phyloP scores from a whole-genome alignment of 37 sponge, comb jelly and placozoan species.

The Halichondria panicea region DNA sequence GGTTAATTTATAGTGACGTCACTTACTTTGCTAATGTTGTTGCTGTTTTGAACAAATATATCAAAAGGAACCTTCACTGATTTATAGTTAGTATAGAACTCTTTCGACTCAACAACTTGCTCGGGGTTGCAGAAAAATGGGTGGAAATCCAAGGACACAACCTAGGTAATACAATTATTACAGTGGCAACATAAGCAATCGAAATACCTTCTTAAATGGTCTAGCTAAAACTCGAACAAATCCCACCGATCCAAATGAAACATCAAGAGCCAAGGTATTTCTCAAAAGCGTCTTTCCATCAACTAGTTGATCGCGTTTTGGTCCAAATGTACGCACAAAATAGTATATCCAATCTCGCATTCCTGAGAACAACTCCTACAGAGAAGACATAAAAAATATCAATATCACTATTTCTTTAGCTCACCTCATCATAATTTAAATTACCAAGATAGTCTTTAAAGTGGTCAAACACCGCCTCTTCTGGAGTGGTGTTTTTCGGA shows the following conservation, averaged over 20 bases:
- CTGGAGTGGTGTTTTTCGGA: too few species aligned
- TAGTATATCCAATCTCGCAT: slow-evolving; percentile 13
- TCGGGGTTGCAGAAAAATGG: slow-evolving; percentile 13
- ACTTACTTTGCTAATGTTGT: slow-evolving; percentile 6
- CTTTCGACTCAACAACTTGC: not conserved
- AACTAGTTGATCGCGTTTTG: not conserved
- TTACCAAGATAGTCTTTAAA: too few species aligned
- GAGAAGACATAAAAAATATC: too few species aligned
- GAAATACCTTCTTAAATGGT: slow-evolving; percentile 28
- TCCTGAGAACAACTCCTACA: not conserved
- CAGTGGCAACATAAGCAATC: too few species aligned
- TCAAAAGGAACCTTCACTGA: not conserved
- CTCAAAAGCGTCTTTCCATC: not conserved
- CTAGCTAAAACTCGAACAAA: slow-evolving; percentile 26
- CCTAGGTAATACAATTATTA: too few species aligned
- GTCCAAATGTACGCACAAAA: slow-evolving; percentile 17
- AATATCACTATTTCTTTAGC: too few species aligned
- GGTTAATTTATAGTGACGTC: too few species aligned
- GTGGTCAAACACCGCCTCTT: too few species aligned
- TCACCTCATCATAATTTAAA: too few species aligned
- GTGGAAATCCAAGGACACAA: slow-evolving; percentile 12
- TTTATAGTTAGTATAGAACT: slow-evolving; percentile 16
- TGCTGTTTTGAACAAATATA: not conserved
- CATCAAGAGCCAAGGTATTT: slow-evolving; percentile 20
- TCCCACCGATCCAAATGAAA: slow-evolving; percentile 42